phyloP scores from a whole-genome alignment of 2,888 invertebrate species.

The Drosophila anomelani region DNA sequence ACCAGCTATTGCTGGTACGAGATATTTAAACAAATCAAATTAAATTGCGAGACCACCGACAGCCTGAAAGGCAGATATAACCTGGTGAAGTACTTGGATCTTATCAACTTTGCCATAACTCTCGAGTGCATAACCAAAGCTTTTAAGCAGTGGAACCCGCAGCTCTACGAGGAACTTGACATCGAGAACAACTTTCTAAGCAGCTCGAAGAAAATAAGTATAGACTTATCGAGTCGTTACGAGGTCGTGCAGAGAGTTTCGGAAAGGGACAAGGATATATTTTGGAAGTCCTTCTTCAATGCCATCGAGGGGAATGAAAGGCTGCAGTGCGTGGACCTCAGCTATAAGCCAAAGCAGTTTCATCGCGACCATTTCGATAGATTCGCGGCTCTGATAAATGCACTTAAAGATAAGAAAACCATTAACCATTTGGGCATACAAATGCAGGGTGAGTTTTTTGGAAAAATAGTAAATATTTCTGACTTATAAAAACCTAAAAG shows the following conservation, averaged over 20 bases:
- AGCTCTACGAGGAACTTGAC: constrained; percentile 2
- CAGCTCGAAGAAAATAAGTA: fast-evolving
- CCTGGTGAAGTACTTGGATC: constrained; percentile 1
- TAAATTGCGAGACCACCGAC: neutral
- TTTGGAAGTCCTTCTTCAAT: neutral
- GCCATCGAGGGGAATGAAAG: neutral
- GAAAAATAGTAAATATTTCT: neutral
- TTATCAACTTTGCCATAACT: constrained; percentile 1
- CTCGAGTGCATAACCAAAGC: neutral
- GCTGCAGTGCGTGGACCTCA: neutral
- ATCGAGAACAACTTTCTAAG: neutral
- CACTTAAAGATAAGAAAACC: constrained; percentile 1
- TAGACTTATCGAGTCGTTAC: neutral
- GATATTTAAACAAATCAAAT: constrained; percentile 5
- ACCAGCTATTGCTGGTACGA: constrained; percentile 5
- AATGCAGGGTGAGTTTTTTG: neutral
- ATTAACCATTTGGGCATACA: neutral
- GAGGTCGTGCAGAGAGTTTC: neutral
- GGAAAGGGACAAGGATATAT: neutral
- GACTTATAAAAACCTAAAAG: neutral
- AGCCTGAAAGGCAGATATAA: neutral
- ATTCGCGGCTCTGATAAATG: neutral
- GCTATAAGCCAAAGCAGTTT: neutral
- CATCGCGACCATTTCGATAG: neutral
- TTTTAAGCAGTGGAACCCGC: neutral